Percentiles rank a stretch among this genome's conserved stretches.
Evolutionary conservation across 2,797 vertebrate genomes (phyloP).

Genomic region (Myiothlypis coronata): DNA sequence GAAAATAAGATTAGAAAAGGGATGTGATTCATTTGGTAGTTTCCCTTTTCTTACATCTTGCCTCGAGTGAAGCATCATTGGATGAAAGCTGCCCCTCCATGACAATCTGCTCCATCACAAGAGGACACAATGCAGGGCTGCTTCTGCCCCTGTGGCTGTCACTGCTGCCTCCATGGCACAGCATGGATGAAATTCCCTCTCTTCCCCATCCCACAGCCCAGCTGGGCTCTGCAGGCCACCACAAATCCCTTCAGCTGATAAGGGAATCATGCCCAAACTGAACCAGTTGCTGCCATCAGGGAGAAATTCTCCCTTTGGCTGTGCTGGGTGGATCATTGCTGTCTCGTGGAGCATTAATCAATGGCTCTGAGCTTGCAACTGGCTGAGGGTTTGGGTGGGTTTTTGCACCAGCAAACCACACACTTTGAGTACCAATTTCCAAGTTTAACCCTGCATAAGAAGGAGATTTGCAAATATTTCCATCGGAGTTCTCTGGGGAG

Average conservation of each 20-base stretch:
- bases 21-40: slow-evolving; percentile 63
- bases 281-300: not conserved
- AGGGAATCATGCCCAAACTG: not conserved
- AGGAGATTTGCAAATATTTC: not conserved
- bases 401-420: not conserved
- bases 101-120: not conserved
- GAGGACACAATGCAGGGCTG: not conserved
- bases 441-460: not conserved
- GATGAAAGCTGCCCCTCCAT: not conserved
- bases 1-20: slow-evolving; percentile 63
- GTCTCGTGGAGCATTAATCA: not conserved
- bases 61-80: not conserved
- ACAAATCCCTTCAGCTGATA: not conserved
- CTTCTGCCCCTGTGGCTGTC: accelerated
- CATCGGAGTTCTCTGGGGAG: not conserved
- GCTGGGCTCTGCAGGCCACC: not conserved
- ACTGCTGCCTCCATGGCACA: not conserved
- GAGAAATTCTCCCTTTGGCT: not conserved
- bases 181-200: not conserved
- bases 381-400: not conserved
- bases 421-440: not conserved
- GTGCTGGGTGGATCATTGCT: not conserved
- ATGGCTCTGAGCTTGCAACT: not conserved
- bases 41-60: slow-evolving; percentile 23
- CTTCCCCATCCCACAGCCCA: not conserved